Evolutionary conservation across 2,888 invertebrate genomes (phyloP).

Genomic region (Pomacea canaliculata): DNA sequence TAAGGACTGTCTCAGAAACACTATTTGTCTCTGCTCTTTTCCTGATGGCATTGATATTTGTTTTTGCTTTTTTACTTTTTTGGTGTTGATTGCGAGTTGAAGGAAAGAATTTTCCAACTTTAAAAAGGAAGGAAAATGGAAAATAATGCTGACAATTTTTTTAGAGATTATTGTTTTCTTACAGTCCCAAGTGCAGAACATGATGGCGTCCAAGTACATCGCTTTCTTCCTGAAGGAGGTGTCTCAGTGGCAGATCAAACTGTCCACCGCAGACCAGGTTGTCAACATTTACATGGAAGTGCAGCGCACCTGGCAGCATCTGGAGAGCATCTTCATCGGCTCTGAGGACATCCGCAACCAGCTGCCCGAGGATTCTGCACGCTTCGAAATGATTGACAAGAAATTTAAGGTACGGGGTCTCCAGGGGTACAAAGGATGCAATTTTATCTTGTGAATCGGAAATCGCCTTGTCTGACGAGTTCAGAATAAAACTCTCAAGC

Average conservation of each 20-base stretch:
- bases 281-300: conserved; percentile 83
- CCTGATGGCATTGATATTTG: no score
- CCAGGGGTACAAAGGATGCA: background rate
- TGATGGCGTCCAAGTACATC: conserved; percentile 96
- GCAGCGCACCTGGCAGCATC: conserved; percentile 95
- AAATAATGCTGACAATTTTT: no score
- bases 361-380: conserved; percentile 90
- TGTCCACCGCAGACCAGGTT: conserved; percentile 92
- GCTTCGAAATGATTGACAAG: conserved; percentile 90
- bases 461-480: background rate
- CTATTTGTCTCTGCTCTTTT: no score
- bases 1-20: no score
- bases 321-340: conserved; percentile 97
- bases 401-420: conserved; percentile 81
- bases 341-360: conserved; percentile 96
- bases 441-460: background rate
- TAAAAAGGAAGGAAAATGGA: no score
- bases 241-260: conserved; percentile 91
- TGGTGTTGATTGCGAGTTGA: no score
- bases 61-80: no score
- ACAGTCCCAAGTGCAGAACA: conserved; percentile 91
- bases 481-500: no score
- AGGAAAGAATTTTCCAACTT: no score
- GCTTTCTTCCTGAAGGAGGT: conserved; percentile 95
- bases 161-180: no score